Conservation (phyloP, 2,113 vertebrate species). For the Bambusicola thoracicus region DNA sequence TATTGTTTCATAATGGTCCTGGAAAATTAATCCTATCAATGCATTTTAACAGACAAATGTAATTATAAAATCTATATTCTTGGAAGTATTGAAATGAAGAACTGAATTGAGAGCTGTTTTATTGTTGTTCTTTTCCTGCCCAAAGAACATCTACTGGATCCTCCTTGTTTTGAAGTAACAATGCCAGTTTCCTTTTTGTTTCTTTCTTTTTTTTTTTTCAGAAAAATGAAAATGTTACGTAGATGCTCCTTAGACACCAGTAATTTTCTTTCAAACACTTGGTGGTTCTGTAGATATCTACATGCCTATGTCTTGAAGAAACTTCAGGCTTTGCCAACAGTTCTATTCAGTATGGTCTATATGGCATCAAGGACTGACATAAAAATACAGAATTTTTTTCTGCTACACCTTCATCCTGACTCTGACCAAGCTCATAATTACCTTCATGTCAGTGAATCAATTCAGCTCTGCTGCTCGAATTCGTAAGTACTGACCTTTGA, state of each 20-base stretch:
- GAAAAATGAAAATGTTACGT: not conserved
- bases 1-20: not conserved
- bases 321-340: not conserved
- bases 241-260: not conserved
- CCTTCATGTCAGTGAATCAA: conserved; percentile 53
- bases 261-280: not conserved
- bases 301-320: not conserved
- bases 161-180: not conserved
- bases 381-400: conserved; percentile 25
- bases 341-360: not conserved
- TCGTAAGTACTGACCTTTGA: conserved; percentile 54
- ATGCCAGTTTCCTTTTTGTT: not conserved
- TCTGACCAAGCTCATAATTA: conserved; percentile 53
- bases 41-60: conserved; percentile 1
- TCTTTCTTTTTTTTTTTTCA: not conserved
- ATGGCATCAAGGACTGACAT: conserved; percentile 3
- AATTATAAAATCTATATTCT: not conserved
- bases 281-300: not conserved
- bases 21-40: not conserved
- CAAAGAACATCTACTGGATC: not conserved
- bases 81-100: not conserved
- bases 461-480: conserved; percentile 54
- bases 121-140: not conserved
- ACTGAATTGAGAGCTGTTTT: not conserved
- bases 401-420: conserved; percentile 15